These are phyloP conservation scores for Sigmodon hispidus DNA, from an alignment of 2,113 vertebrate species.

Conservation along the genomic window DNA sequence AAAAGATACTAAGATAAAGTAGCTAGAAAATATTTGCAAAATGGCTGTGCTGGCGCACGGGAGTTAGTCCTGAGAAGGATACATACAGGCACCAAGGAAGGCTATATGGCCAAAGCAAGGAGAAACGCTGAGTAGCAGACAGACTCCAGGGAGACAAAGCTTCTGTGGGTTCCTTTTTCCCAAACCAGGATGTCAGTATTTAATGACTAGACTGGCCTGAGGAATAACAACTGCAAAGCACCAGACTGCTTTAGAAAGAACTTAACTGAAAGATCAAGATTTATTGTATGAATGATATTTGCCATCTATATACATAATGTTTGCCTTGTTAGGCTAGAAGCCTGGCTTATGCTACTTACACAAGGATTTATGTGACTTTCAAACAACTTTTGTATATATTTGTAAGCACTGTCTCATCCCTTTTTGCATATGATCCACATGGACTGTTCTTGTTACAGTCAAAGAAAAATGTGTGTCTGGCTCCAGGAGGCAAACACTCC, in stretches of 20 bases:
- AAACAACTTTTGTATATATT: slow-evolving; percentile 55
- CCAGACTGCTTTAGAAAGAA: slow-evolving; percentile 31
- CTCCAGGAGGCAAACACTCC: slow-evolving; percentile 68
- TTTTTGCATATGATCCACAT: slow-evolving; percentile 32
- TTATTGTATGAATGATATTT: slow-evolving; percentile 49
- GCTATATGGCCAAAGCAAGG: background rate
- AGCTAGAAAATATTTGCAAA: background rate
- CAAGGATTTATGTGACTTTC: slow-evolving; percentile 32
- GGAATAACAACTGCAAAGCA: background rate
- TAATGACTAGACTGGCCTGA: background rate
- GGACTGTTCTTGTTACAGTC: slow-evolving; percentile 16
- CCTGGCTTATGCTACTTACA: slow-evolving; percentile 29
- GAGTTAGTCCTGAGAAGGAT: background rate
- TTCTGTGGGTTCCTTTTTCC: no score
- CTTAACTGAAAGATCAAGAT: slow-evolving; percentile 32
- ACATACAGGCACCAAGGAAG: background rate
- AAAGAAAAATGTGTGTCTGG: slow-evolving; percentile 65
- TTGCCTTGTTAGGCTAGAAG: slow-evolving; percentile 45
- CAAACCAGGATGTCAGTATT: background rate
- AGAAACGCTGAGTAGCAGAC: background rate
- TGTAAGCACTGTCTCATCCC: background rate
- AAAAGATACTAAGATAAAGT: background rate
- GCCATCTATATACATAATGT: slow-evolving; percentile 36
- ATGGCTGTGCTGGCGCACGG: rapidly evolving
- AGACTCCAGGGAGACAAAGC: background rate